These are phyloP conservation scores for Odocoileus hemionus DNA, from an alignment of 2,113 vertebrate species.

Conservation along the genomic window DNA sequence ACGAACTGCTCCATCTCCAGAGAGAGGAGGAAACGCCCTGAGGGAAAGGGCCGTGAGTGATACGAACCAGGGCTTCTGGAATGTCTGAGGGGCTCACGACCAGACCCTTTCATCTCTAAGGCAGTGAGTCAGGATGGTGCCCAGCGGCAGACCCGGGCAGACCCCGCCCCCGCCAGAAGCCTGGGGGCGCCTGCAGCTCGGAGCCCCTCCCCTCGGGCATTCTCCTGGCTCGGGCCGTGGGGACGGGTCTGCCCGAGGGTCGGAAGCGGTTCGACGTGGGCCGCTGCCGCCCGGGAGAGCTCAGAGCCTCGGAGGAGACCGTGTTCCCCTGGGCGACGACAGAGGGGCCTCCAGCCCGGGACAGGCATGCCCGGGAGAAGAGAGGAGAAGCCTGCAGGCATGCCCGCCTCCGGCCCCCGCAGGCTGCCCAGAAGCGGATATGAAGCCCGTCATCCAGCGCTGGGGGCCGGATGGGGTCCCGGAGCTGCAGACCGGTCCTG, in stretches of 20 bases:
- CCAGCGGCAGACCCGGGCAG: accelerated
- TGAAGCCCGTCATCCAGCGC: accelerated
- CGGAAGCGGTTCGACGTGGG: background rate
- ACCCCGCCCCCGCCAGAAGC: background rate
- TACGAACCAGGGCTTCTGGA: background rate
- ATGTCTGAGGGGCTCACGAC: background rate
- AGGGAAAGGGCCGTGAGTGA: accelerated
- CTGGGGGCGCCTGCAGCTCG: too few relatives aligned
- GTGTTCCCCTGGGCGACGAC: background rate
- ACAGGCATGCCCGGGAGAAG: too few relatives aligned
- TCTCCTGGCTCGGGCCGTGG: accelerated
- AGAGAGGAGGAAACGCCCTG: background rate
- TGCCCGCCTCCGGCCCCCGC: background rate
- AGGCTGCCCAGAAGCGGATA: background rate
- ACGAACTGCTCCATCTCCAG: background rate
- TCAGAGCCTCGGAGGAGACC: accelerated
- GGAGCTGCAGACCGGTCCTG: background rate
- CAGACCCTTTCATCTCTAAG: background rate
- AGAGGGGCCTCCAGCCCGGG: background rate
- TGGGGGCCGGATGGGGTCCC: background rate
- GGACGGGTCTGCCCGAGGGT: accelerated
- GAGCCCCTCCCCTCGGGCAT: background rate
- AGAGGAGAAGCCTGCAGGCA: background rate
- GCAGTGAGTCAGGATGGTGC: accelerated
- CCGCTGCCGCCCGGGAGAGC: background rate